Conservation (phyloP, 2,797 vertebrate genomes). For the Karalla daura region DNA sequence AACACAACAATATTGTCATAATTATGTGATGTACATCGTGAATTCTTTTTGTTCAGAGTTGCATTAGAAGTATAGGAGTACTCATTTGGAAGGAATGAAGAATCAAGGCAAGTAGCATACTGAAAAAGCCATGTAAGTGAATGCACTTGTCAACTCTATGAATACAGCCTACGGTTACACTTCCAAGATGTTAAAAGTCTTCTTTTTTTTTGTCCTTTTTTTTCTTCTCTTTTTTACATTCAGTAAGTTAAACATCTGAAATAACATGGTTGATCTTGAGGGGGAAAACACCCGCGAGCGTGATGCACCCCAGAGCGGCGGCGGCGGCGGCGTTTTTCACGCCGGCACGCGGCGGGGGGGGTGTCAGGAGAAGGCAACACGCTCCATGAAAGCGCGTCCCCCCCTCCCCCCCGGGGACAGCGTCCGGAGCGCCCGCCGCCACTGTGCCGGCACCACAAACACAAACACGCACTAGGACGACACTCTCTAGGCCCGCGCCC, state of each 20-base stretch:
- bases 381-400: constrained; percentile 58
- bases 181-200: constrained; percentile 72
- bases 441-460: constrained; percentile 64
- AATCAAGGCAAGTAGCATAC: constrained; percentile 73
- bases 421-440: constrained; percentile 43
- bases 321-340: no score
- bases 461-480: constrained; percentile 62
- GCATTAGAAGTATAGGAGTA: constrained; percentile 72
- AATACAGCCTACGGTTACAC: constrained; percentile 74
- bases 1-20: constrained; percentile 82
- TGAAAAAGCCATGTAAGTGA: constrained; percentile 67
- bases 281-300: constrained; percentile 61
- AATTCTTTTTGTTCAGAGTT: constrained; percentile 67
- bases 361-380: constrained; percentile 54
- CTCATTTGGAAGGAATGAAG: constrained; percentile 75
- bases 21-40: constrained; percentile 75
- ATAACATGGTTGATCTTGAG: constrained; percentile 60
- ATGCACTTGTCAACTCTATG: constrained; percentile 69
- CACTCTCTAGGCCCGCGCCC: constrained; percentile 27
- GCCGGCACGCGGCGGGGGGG: no score
- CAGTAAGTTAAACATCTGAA: constrained; percentile 72
- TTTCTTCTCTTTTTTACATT: no score
- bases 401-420: constrained; percentile 61
- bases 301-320: constrained; percentile 65
- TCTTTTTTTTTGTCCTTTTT: no score